Conservation (phyloP, 2,888 invertebrate species). For the Coleophora deauratella region DNA sequence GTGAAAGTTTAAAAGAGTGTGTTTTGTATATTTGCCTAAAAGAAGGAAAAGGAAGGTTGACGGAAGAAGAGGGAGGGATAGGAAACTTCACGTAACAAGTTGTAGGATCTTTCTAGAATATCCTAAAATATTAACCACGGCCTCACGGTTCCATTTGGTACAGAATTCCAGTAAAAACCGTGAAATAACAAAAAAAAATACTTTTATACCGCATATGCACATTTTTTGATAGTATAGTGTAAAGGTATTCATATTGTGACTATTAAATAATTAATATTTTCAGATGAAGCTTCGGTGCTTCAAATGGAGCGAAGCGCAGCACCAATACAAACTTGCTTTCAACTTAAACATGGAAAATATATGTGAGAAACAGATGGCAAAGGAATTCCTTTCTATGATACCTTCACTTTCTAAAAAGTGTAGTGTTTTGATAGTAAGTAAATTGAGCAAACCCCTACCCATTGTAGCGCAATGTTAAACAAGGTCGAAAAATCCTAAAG, state of each 20-base stretch:
- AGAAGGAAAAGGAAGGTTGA: too few species aligned
- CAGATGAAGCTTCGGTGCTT: neutral
- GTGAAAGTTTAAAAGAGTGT: neutral
- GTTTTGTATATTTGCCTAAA: neutral
- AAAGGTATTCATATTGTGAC: too few species aligned
- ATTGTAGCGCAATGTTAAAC: neutral
- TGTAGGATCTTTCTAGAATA: too few species aligned
- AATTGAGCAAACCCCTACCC: neutral
- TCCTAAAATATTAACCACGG: too few species aligned
- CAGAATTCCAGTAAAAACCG: too few species aligned
- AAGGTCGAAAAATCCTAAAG: neutral
- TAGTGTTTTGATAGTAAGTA: constrained; percentile 1
- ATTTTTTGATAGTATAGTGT: too few species aligned
- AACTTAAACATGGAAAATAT: constrained; percentile 1
- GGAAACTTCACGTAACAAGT: too few species aligned
- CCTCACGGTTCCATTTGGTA: too few species aligned
- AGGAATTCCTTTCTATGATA: neutral
- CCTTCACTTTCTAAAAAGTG: constrained; percentile 1
- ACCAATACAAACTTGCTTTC: neutral
- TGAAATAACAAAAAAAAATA: too few species aligned
- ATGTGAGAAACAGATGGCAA: neutral
- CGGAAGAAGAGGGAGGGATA: too few species aligned
- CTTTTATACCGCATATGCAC: too few species aligned
- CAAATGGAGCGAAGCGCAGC: neutral
- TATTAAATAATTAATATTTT: neutral